A percentile compares a stretch with the other conserved stretches of the same genome.
Evolutionary conservation across 2,888 invertebrate genomes (phyloP).

Genomic region (Hirtodrosophila alboralis): DNA sequence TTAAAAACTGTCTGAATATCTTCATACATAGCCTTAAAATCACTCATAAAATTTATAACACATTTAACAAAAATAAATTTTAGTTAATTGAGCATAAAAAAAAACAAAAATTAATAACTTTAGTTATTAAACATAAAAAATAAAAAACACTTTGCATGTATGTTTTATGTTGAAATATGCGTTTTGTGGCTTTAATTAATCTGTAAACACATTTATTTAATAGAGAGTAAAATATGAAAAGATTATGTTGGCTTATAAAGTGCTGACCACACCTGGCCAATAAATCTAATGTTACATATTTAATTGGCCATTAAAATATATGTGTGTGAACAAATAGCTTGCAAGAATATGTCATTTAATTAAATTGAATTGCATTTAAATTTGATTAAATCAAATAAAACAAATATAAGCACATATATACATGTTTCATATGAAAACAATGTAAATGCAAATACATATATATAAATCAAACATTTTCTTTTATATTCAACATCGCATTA

Average conservation of each 20-base stretch:
- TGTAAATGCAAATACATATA: constrained; percentile 33
- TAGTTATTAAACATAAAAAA: background rate
- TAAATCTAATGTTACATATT: constrained; percentile 14
- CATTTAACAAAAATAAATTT: no score
- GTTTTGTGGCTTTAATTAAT: constrained; percentile 32
- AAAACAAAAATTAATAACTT: no score
- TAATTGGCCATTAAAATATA: constrained; percentile 2
- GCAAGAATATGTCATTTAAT: constrained; percentile 52
- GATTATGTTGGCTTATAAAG: constrained; percentile 32
- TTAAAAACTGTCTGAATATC: no score
- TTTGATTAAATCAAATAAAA: constrained; percentile 63
- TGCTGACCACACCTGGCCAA: constrained; percentile 18
- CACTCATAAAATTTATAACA: no score
- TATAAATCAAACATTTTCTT: constrained; percentile 46
- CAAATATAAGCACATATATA: no score
- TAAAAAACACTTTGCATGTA: constrained; percentile 1
- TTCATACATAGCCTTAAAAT: no score
- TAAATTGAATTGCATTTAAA: constrained; percentile 57
- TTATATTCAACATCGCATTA: constrained; percentile 10
- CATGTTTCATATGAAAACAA: constrained; percentile 18
- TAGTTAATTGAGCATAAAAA: no score
- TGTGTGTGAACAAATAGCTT: constrained; percentile 5
- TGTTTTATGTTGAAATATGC: constrained; percentile 6
- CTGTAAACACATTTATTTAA: constrained; percentile 25
- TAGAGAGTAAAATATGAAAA: constrained; percentile 13